A percentile compares a stretch with the other conserved stretches of the same genome.
Evolutionary conservation across 2,113 vertebrate species (phyloP).

Genomic region (Progne subis): DNA sequence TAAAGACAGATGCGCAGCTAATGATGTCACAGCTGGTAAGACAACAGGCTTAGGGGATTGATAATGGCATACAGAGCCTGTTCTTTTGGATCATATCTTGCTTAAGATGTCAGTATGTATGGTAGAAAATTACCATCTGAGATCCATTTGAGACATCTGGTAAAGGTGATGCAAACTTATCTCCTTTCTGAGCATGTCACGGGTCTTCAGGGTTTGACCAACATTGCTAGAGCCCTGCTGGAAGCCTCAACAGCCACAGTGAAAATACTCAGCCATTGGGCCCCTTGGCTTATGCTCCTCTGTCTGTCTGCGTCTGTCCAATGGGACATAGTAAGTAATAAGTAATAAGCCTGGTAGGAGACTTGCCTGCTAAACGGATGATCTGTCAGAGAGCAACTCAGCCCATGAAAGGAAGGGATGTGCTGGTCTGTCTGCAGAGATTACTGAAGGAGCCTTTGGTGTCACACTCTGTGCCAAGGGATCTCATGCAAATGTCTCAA

Average conservation of each 20-base stretch:
- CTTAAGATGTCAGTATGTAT: background rate
- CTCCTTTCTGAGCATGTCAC: background rate
- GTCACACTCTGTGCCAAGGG: background rate
- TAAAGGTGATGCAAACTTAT: background rate
- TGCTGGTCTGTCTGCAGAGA: background rate
- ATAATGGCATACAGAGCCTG: background rate
- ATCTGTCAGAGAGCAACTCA: background rate
- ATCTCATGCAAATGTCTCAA: background rate
- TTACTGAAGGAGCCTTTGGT: background rate
- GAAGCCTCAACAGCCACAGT: rapidly evolving
- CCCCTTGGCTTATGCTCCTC: background rate
- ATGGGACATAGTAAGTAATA: background rate
- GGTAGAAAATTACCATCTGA: conserved; percentile 22
- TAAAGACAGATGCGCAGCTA: conserved; percentile 38
- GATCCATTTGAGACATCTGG: conserved; percentile 17
- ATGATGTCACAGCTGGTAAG: conserved; percentile 34
- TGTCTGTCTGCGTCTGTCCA: background rate
- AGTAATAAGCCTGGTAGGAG: background rate
- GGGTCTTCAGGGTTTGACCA: background rate
- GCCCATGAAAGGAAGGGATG: background rate
- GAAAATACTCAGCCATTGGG: background rate
- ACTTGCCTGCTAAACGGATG: background rate
- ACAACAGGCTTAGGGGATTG: background rate
- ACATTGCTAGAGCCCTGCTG: background rate
- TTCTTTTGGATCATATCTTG: conserved; percentile 19